Evolutionary conservation across 2,797 vertebrate genomes (phyloP).

Genomic region (Phataginus tetradactyla): DNA sequence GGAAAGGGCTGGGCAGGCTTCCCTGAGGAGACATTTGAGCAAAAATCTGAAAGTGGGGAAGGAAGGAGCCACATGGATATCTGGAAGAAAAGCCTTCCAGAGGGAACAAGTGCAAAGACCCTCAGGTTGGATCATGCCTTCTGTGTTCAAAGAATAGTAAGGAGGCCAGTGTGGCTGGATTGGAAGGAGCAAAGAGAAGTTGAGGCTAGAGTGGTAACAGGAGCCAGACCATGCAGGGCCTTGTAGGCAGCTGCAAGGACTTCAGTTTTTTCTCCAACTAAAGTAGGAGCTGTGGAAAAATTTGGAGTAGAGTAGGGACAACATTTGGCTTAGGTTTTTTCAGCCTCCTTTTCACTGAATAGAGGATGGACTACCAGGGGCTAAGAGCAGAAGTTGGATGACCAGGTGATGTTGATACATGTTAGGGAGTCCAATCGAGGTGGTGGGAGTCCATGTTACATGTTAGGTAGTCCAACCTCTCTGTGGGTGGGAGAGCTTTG

Average conservation of each 20-base stretch:
- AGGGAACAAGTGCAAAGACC: background rate
- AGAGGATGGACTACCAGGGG: background rate
- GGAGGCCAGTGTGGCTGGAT: background rate
- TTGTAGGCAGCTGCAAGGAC: background rate
- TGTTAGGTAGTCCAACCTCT: background rate
- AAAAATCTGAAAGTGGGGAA: background rate
- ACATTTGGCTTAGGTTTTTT: background rate
- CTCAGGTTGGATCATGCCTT: background rate
- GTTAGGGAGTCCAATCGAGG: background rate
- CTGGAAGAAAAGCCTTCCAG: background rate
- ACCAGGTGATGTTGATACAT: background rate
- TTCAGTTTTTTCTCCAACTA: background rate
- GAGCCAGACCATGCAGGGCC: background rate
- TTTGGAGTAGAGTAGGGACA: background rate
- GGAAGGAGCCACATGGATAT: fast-evolving
- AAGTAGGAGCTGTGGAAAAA: background rate
- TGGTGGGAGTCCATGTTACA: too few relatives aligned
- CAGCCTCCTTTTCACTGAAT: background rate
- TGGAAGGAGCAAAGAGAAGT: background rate
- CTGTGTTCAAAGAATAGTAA: background rate
- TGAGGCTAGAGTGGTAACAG: background rate
- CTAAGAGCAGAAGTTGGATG: background rate
- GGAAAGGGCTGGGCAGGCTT: background rate
- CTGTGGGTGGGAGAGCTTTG: background rate
- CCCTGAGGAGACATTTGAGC: background rate